phyloP scores from a whole-genome alignment of 1,140 invertebrate species.

The Whitmania pigra region DNA sequence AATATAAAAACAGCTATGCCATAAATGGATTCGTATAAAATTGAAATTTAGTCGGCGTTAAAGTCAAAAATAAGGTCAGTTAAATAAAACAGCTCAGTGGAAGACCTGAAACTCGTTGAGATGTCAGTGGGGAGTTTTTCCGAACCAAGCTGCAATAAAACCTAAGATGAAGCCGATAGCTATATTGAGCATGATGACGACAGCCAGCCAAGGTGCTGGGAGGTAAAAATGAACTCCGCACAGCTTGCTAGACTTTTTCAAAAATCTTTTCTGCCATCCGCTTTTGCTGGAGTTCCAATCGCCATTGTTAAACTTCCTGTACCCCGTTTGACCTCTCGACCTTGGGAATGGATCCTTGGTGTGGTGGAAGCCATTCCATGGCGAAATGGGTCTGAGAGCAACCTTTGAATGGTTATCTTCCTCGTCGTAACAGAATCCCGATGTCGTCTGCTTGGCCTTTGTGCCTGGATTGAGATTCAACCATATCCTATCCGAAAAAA shows the following conservation, averaged over 20 bases:
- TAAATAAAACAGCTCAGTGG: too few species aligned
- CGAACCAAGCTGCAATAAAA: neutral
- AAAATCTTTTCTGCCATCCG: neutral
- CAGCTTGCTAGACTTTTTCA: neutral
- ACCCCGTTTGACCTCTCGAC: too few species aligned
- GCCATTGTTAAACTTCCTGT: too few species aligned
- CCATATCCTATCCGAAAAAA: neutral
- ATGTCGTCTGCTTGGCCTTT: constrained; percentile 3
- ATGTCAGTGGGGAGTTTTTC: too few species aligned
- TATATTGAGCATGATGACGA: neutral
- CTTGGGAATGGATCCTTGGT: neutral
- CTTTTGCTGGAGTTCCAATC: too few species aligned
- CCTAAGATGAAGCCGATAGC: neutral
- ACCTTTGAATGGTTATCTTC: neutral
- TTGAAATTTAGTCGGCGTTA: too few species aligned
- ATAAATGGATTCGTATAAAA: too few species aligned
- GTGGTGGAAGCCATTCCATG: neutral
- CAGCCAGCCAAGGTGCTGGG: neutral
- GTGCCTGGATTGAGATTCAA: neutral
- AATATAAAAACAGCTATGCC: too few species aligned
- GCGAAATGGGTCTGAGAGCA: neutral
- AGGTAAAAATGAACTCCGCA: neutral
- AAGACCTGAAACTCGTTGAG: too few species aligned
- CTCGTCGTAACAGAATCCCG: neutral
- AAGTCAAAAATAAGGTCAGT: too few species aligned